phyloP scores from a whole-genome alignment of 2,797 vertebrate species.

The Eulemur rubriventer region DNA sequence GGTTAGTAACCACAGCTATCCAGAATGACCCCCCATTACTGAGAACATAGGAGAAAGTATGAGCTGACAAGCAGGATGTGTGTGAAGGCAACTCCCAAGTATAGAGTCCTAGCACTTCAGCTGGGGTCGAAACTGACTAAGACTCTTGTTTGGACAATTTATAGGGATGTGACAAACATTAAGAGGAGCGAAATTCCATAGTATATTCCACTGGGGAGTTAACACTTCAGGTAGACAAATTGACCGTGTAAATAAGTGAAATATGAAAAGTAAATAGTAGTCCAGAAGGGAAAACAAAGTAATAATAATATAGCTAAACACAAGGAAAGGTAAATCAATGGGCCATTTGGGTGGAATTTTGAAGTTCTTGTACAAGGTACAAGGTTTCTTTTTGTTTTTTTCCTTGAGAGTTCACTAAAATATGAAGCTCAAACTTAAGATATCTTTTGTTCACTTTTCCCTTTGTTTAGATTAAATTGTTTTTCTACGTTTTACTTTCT shows the following conservation, averaged over 20 bases:
- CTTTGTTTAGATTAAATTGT: background rate
- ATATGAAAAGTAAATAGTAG: background rate
- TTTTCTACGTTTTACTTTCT: constrained; percentile 32
- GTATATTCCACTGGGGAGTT: background rate
- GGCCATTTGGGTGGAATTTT: background rate
- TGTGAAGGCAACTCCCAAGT: background rate
- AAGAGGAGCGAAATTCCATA: background rate
- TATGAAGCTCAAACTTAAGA: background rate
- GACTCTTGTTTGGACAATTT: background rate
- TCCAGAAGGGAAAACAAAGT: background rate
- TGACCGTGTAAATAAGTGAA: background rate
- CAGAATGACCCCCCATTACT: background rate
- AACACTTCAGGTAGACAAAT: background rate
- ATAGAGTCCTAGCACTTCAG: background rate
- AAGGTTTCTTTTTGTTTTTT: background rate
- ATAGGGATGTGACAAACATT: background rate
- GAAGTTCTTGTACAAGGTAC: background rate
- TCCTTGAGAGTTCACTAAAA: background rate
- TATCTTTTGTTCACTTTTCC: background rate
- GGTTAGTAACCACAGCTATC: background rate
- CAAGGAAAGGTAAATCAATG: background rate
- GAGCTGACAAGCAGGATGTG: background rate
- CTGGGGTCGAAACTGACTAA: background rate
- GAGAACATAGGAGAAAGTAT: background rate
- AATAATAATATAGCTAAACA: background rate